Conservation (phyloP, 2,797 vertebrate genomes). For the Phrynocephalus vlangalii region DNA sequence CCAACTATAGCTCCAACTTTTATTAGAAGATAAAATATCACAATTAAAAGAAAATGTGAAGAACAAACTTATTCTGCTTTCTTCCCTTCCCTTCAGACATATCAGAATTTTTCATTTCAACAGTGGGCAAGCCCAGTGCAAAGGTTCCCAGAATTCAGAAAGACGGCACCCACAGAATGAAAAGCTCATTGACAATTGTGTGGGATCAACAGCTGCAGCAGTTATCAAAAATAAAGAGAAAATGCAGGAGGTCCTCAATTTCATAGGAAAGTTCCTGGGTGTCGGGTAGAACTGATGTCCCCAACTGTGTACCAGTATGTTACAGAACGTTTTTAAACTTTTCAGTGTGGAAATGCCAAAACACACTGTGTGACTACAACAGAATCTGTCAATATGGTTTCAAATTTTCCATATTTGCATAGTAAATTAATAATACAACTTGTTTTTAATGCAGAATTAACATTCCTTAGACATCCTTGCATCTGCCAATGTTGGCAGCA, state of each 20-base stretch:
- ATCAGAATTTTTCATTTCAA: neutral
- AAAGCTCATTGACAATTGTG: too few species aligned
- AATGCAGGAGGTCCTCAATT: neutral
- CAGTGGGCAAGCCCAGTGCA: neutral
- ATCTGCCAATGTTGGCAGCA: constrained; percentile 16
- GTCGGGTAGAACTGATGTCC: too few species aligned
- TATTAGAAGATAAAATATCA: too few species aligned
- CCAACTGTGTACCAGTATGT: neutral
- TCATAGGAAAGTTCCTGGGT: neutral
- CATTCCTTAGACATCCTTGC: too few species aligned
- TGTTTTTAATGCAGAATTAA: neutral
- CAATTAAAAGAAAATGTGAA: too few species aligned
- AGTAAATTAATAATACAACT: neutral
- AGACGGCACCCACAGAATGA: too few species aligned
- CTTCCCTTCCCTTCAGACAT: neutral
- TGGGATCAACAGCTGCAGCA: too few species aligned
- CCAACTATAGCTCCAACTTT: too few species aligned
- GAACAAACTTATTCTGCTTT: too few species aligned
- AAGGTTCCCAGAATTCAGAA: neutral
- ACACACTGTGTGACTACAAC: neutral
- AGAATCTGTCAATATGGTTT: neutral
- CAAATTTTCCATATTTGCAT: neutral
- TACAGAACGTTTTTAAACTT: neutral
- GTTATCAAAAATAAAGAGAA: neutral
- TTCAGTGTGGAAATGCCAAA: neutral